phyloP scores from a whole-genome alignment of 2,113 vertebrate species.

The Coregonus clupeaformis region DNA sequence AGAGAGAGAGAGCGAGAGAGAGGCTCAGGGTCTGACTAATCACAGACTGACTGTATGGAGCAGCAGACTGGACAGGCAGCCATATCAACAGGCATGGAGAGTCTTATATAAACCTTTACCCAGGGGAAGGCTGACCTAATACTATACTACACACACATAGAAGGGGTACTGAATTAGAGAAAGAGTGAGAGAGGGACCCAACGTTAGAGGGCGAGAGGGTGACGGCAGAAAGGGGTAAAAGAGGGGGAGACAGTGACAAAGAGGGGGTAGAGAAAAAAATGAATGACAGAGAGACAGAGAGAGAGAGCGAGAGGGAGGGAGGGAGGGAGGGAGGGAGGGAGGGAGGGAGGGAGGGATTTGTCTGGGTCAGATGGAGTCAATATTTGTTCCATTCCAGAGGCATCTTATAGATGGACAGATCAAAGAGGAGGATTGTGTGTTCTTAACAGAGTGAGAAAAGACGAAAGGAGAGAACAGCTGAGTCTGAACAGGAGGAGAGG shows the following conservation, averaged over 20 bases:
- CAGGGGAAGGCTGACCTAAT: too few relatives aligned
- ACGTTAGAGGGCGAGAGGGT: too few relatives aligned
- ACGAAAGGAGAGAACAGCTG: slow-evolving; percentile 9
- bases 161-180: too few relatives aligned
- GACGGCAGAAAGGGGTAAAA: slow-evolving; percentile 55
- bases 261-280: slow-evolving; percentile 28
- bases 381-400: slow-evolving; percentile 71
- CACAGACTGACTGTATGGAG: too few relatives aligned
- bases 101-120: too few relatives aligned
- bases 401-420: slow-evolving; percentile 54
- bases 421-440: slow-evolving; percentile 48
- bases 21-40: slow-evolving; percentile 46
- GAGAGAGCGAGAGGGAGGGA: too few relatives aligned
- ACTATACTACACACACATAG: too few relatives aligned
- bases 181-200: too few relatives aligned
- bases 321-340: too few relatives aligned
- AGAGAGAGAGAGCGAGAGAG: slow-evolving; percentile 35
- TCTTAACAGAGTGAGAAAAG: slow-evolving; percentile 17
- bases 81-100: slow-evolving; percentile 1
- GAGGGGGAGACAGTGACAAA: slow-evolving; percentile 43
- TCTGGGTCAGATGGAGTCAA: slow-evolving; percentile 70
- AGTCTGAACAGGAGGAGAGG: slow-evolving; percentile 25
- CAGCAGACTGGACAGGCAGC: too few relatives aligned
- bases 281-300: too few relatives aligned
- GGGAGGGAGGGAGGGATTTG: slow-evolving; percentile 35